Evolutionary conservation across 2,113 vertebrate genomes (phyloP).

Genomic region (Tyrannus savana): DNA sequence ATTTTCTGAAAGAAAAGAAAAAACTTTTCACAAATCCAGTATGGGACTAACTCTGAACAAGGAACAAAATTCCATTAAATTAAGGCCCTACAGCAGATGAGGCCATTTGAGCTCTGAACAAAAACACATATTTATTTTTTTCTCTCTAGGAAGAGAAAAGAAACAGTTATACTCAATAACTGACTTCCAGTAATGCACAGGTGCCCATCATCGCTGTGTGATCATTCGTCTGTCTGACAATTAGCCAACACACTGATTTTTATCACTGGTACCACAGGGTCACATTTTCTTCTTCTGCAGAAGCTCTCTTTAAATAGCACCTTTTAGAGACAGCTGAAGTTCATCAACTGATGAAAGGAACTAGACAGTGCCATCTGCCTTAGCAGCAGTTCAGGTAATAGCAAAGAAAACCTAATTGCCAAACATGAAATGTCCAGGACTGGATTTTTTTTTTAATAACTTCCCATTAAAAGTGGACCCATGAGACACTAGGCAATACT

Average conservation of each 20-base stretch:
- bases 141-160: neutral
- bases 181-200: neutral
- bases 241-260: slow-evolving; percentile 31
- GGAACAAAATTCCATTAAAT: neutral
- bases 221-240: neutral
- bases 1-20: neutral
- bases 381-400: slow-evolving; percentile 55
- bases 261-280: slow-evolving; percentile 7
- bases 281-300: slow-evolving; percentile 13
- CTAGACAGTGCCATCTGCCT: slow-evolving; percentile 66
- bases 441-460: neutral
- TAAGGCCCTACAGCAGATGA: neutral
- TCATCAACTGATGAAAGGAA: slow-evolving; percentile 61
- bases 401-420: slow-evolving; percentile 39
- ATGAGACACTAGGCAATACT: neutral
- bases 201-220: neutral
- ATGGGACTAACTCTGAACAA: neutral
- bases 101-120: neutral
- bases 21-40: neutral
- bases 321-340: slow-evolving; percentile 56
- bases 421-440: neutral
- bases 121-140: neutral
- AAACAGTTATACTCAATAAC: neutral
- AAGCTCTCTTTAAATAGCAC: neutral
- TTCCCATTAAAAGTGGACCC: neutral